phyloP scores from a whole-genome alignment of 2,797 vertebrate genomes.

The Phoeniculus purpureus region DNA sequence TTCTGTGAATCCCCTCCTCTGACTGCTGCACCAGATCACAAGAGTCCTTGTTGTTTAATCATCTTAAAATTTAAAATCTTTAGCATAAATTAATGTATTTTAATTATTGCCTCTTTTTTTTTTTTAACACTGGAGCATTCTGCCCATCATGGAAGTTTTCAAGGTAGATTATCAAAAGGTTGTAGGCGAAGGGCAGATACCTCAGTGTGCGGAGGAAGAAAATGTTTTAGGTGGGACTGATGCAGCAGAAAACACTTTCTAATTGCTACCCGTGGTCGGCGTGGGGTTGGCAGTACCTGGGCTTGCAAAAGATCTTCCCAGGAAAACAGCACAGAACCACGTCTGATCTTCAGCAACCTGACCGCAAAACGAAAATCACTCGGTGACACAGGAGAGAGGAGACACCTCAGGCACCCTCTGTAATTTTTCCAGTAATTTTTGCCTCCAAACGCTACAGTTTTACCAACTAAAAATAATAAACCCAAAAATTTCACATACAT shows the following conservation, averaged over 20 bases:
- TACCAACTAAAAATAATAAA: background rate
- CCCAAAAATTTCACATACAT: background rate
- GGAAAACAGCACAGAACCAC: background rate
- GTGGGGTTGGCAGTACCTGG: background rate
- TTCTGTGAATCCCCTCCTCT: background rate
- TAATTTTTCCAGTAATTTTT: background rate
- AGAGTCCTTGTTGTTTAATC: background rate
- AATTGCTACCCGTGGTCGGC: background rate
- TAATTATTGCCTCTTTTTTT: no score
- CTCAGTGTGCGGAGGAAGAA: background rate
- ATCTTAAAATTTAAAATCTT: background rate
- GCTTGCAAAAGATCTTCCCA: background rate
- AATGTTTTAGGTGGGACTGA: background rate
- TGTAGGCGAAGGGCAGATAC: background rate
- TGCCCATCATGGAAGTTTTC: background rate
- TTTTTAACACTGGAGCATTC: background rate
- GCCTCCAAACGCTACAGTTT: background rate
- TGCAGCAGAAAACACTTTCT: background rate
- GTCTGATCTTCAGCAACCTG: background rate
- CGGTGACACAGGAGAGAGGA: background rate
- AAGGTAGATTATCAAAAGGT: background rate
- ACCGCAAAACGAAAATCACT: background rate
- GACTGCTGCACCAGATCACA: background rate
- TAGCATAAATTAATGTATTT: background rate
- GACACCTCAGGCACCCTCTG: background rate